Base-by-base conservation (phyloP, 2,888 invertebrate species). In the Parascotia fuliginaria region DNA sequence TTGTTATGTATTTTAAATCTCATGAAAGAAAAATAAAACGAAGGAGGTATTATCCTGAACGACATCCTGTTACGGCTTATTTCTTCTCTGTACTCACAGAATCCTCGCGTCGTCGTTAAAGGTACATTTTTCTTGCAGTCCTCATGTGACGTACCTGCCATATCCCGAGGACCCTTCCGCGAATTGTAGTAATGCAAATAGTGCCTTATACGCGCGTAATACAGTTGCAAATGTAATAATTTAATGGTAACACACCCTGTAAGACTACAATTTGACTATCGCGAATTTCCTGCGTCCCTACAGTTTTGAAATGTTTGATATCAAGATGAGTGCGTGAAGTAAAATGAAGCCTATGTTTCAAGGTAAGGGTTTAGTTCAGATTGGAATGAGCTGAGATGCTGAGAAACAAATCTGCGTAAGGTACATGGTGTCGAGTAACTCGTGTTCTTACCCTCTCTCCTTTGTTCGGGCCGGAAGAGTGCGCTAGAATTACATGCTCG, bases 191-290 rank as follows among this genome's bases (percentile, higher is more conserved):
- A 82, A 83, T 79, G 81, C 75, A 91, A 92, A 90, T 80, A 77
- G 77, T 77, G 79, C 89, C 86, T 88, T 91, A 88, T 85, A 78
- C 75, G 70, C 62, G 71, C 68, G 88, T 74, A 85, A 85, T 85
- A 92, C 83, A 91, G 92, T 87, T 85, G 85, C 77, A 77, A 90
- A 85, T 89, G 85, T 87, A 83, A 88, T 90, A 89, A 92, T 87
- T 87, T 87, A 83, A 87, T 82, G 77, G 79, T 79, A 85, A 82
- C 85, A 83, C 83, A 82, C 89, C 81, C 85, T 78, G 89, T 89
- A 90, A 90, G 90, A 89, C 90, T 91, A 90, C 90, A 91, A 92
- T 91, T 91, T 91, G 92, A 92, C 92, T 92, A 92, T 91, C 91
- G 90, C 85, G 89, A 89, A 92, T 90, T 91, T 90, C 89, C 88